Evolutionary conservation across 2,888 invertebrate species (phyloP), one percentile per base, ranked within the genome.

Genomic region (Epistrophe grossulariae): DNA sequence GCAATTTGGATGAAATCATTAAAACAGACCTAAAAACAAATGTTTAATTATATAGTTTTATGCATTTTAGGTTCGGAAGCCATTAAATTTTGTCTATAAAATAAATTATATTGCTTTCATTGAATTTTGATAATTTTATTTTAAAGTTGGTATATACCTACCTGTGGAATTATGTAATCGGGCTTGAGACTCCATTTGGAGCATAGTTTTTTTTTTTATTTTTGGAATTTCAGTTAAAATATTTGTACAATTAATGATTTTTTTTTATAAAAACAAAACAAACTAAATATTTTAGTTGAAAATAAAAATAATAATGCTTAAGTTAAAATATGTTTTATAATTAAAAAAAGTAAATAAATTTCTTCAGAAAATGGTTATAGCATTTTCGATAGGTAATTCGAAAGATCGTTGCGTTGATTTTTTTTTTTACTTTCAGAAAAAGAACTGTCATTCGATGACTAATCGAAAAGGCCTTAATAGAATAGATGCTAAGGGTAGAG

Each of bases 281-380:
- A n/a, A 45, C 7, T 45, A n/a, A 72, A 66, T 74, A 74, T 81
- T 82, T 88, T 66, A 85, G 35, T 77, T 88, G 88, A 83, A 62
- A 59, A 78, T 79, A 73, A 72, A 73, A 55, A 59, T 40, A 28
- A 80, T 88, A 83, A 88, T 70, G 77, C 84, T 87, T 89, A 84
- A 88, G 83, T 84, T 68, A 81, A 88, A 88, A 81, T 57, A 68
- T 78, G 84, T 71, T 85, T 80, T 87, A n/a, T 45, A 45, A 45
- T 45, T 35, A 4, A 4, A 31, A 24, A 31, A 84, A 78, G 81
- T 77, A 71, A 84, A 70, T 28, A 73, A 81, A 83, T 66, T 71
- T 79, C 77, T 88, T 71, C 64, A 81, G 60, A 72, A 50, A 74
- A 88, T 73, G 73, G 78, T 52, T 19, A 1, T 8, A 6, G 19